Percentiles rank a stretch among this genome's conserved stretches.
Evolutionary conservation across 2,888 invertebrate genomes (phyloP).

Genomic region (Melanchra persicariae): DNA sequence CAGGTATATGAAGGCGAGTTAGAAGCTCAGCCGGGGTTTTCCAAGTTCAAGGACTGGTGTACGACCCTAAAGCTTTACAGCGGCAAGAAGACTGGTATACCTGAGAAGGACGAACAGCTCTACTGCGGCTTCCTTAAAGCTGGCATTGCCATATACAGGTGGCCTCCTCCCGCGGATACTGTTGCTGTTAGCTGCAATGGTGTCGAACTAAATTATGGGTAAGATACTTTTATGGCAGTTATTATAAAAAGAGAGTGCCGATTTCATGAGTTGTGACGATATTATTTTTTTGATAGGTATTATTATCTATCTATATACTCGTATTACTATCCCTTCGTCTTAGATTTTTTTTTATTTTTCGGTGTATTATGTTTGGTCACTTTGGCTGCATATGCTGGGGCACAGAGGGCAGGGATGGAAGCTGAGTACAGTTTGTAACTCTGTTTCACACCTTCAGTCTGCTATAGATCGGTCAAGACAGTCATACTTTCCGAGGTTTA

Average conservation of each 20-base stretch:
- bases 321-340: too few species aligned
- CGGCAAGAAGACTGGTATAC: conserved; percentile 87
- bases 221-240: conserved; percentile 11
- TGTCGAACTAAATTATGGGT: conserved; percentile 90
- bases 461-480: too few species aligned
- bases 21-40: conserved; percentile 92
- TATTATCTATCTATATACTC: too few species aligned
- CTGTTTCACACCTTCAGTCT: too few species aligned
- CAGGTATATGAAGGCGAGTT: conserved; percentile 92
- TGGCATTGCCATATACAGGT: conserved; percentile 91
- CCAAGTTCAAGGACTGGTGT: conserved; percentile 92
- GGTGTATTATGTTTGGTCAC: too few species aligned
- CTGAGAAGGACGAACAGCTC: conserved; percentile 83
- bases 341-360: too few species aligned
- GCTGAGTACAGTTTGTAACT: too few species aligned
- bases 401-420: too few species aligned
- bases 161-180: conserved; percentile 91
- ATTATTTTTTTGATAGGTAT: too few species aligned
- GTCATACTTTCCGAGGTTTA: too few species aligned
- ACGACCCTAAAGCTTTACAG: conserved; percentile 91
- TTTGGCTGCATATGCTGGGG: too few species aligned
- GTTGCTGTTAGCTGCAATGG: conserved; percentile 88
- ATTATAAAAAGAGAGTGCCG: not conserved
- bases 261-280: not conserved
- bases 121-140: conserved; percentile 80